Conservation (phyloP, 2,797 vertebrate species). For the Notoglanidium macrostoma region DNA sequence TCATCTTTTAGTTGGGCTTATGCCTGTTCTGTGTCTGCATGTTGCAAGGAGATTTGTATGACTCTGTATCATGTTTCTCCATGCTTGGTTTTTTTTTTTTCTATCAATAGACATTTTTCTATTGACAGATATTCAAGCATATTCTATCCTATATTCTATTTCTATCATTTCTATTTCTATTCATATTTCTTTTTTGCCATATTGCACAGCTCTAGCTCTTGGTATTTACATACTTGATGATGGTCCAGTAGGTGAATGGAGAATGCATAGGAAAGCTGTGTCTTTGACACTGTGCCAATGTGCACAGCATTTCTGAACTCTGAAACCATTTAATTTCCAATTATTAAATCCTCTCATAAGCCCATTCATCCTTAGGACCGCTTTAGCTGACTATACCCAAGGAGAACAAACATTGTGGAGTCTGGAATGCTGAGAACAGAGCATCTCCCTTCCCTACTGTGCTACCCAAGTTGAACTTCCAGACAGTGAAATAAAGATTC, state of each 20-base stretch:
- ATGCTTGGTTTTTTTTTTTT: background rate
- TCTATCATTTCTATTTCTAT: too few species aligned
- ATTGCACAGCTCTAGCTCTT: background rate
- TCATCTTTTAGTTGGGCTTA: background rate
- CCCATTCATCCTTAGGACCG: background rate
- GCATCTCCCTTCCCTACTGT: background rate
- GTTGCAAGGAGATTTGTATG: background rate
- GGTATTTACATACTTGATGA: background rate
- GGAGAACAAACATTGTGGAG: background rate
- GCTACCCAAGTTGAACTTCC: background rate
- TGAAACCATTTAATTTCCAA: background rate
- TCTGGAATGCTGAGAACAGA: background rate
- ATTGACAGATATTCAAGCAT: too few species aligned
- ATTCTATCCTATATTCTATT: background rate
- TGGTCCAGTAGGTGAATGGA: background rate
- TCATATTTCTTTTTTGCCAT: too few species aligned
- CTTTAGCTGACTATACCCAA: background rate
- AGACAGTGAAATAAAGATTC: background rate
- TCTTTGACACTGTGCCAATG: background rate
- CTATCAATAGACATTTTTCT: background rate
- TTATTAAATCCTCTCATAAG: background rate
- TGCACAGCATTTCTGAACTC: background rate
- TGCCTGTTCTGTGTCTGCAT: background rate
- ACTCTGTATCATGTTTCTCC: background rate
- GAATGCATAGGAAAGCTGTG: background rate